Evolutionary conservation across 2,113 vertebrate genomes (phyloP), one percentile per base, ranked within the genome.

Genomic region (Sorex fumeus): DNA sequence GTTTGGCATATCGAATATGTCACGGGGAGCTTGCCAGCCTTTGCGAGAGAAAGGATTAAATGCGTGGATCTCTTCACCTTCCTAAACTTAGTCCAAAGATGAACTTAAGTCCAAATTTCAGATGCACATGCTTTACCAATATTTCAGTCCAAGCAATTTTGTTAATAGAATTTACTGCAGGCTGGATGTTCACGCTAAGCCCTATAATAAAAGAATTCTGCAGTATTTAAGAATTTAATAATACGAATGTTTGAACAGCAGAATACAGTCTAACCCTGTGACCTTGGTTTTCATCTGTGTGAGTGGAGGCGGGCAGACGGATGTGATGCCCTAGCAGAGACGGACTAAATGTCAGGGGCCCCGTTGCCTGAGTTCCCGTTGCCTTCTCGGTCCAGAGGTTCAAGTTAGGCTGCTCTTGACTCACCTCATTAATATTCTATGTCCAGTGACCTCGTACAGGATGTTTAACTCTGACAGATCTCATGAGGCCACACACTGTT

Each of bases 171-270:
- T 81, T 84, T 62, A 66, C 60, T 70, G 27, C 57, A 79, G 62
- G 19, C 27, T 71, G 16, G 34, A 77, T 64, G 6, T 69, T 75
- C 60, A 57, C 86, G 72, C 40, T 25, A 74, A 50, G 60, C 25
- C 67, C n/a, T 85, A 16, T 66, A 64, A 77, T 34, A 74, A 91
- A 87, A 67, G 25, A 94, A 90, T 71, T 84, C 43, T 76, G 23
- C 45, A 71, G 71, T 18, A 66, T 66, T 30, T 87, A 84, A 10
- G 18, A 76, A 10, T 78, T 74, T 28, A 77, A 82, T 40, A 95
- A 43, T n/a, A 66, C n/a, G 93, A 87, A 57, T 47, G 66, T 28
- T 50, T 77, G 60, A 79, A 75, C 16, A 85, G 62, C 23, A 84
- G 84, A 84, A 75, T 13, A 72, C 18, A 53, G 7, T 72, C 50